phyloP scores from a whole-genome alignment of 2,797 vertebrate genomes.

The Artibeus lituratus region DNA sequence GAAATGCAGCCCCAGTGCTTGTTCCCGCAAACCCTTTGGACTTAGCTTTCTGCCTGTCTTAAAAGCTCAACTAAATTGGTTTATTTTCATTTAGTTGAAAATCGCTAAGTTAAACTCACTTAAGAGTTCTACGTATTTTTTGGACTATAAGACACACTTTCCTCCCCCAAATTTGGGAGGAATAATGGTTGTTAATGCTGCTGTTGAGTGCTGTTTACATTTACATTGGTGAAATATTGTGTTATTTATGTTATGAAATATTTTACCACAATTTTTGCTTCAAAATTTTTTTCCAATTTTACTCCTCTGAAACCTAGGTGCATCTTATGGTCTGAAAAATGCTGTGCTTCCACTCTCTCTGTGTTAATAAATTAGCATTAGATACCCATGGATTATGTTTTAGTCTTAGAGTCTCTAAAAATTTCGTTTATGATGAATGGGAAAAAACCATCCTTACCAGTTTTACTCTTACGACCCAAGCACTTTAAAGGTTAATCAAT shows the following conservation, averaged over 20 bases:
- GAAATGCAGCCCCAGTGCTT: background rate
- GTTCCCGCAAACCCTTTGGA: background rate
- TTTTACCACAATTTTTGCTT: no score
- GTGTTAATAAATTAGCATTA: conserved; percentile 2
- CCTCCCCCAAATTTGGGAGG: no score
- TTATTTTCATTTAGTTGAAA: conserved; percentile 56
- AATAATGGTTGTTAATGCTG: no score
- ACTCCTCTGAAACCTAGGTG: no score
- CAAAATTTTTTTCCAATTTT: no score
- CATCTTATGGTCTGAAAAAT: no score
- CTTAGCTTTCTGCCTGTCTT: background rate
- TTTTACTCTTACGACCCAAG: background rate
- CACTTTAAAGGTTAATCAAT: conserved; percentile 36
- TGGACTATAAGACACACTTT: no score
- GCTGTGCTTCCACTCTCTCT: background rate
- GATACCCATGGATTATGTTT: background rate
- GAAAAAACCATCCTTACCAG: background rate
- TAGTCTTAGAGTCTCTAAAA: conserved; percentile 27
- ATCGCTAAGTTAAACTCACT: background rate
- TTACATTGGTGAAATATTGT: no score
- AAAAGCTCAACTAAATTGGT: conserved; percentile 23
- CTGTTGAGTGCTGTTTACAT: no score
- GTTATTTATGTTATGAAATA: no score
- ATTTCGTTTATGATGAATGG: conserved; percentile 28
- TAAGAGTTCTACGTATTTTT: background rate